Evolutionary conservation across 2,888 invertebrate species (phyloP).

Genomic region (Scaptomyza reducta): DNA sequence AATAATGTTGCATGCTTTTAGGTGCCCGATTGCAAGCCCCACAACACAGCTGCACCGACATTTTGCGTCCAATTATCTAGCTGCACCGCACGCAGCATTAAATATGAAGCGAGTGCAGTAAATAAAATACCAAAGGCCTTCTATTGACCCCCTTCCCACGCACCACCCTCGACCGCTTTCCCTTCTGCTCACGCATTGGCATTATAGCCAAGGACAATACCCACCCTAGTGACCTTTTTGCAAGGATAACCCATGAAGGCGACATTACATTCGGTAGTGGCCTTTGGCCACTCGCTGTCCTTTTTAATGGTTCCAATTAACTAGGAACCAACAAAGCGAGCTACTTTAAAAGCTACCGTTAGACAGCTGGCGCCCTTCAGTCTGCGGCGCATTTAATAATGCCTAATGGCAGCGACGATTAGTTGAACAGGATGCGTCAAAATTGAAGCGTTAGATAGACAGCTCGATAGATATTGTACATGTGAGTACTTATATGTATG

Average conservation of each 20-base stretch:
- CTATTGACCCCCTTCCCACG: background rate
- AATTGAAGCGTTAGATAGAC: background rate
- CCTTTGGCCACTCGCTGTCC: slow-evolving; percentile 36
- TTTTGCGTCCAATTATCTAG: slow-evolving; percentile 42
- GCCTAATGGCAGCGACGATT: slow-evolving; percentile 25
- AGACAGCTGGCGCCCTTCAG: background rate
- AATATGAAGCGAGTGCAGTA: slow-evolving; percentile 53
- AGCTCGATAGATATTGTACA: background rate
- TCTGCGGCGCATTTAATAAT: slow-evolving; percentile 26
- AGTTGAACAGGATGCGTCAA: slow-evolving; percentile 5
- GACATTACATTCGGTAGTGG: slow-evolving; percentile 31
- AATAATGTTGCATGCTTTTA: slow-evolving; percentile 26
- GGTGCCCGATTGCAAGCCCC: background rate
- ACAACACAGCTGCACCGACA: slow-evolving; percentile 17
- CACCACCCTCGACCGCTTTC: background rate
- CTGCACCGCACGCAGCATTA: slow-evolving; percentile 41
- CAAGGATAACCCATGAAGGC: slow-evolving; percentile 39
- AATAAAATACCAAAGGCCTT: slow-evolving; percentile 4
- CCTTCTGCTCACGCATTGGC: background rate
- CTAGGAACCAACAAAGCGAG: slow-evolving; percentile 20
- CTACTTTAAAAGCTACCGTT: slow-evolving; percentile 9
- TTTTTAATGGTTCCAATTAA: slow-evolving; percentile 67
- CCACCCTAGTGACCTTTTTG: slow-evolving; percentile 42
- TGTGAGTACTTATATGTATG: background rate
- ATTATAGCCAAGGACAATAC: slow-evolving; percentile 12